Percentiles rank a stretch among this genome's conserved stretches.
Conservation (phyloP, 2,888 invertebrate species). For the Athrips mouffetella region DNA sequence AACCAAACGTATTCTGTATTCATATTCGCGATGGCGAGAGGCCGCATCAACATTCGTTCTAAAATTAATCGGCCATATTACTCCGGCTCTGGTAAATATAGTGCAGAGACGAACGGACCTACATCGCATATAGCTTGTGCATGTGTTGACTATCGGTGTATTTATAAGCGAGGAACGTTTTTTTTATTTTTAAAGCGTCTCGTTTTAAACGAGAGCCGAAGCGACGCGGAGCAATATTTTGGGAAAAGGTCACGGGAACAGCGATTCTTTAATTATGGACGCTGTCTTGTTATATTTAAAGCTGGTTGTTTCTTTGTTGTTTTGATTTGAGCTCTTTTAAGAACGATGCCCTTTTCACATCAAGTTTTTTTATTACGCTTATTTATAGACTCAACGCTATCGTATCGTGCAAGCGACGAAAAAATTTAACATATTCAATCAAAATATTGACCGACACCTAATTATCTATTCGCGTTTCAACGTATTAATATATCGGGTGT, state of each 20-base stretch:
- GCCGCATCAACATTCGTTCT: slow-evolving; percentile 52
- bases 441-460: too few species aligned
- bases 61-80: slow-evolving; percentile 48
- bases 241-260: slow-evolving; percentile 67
- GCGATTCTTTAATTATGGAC: slow-evolving; percentile 19
- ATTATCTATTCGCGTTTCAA: too few species aligned
- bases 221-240: slow-evolving; percentile 45
- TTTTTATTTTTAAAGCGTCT: slow-evolving; percentile 8
- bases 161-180: slow-evolving; percentile 37
- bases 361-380: background rate
- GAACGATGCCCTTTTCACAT: background rate
- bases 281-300: background rate
- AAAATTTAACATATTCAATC: too few species aligned
- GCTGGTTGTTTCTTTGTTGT: background rate
- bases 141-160: slow-evolving; percentile 35
- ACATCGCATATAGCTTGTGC: slow-evolving; percentile 27
- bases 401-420: too few species aligned
- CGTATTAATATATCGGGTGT: too few species aligned
- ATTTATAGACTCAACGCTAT: too few species aligned
- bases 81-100: slow-evolving; percentile 53
- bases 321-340: background rate
- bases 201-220: slow-evolving; percentile 51
- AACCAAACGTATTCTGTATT: slow-evolving; percentile 11
- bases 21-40: slow-evolving; percentile 33
- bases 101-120: slow-evolving; percentile 40